phyloP scores from a whole-genome alignment of 2,888 invertebrate genomes.

The Spodoptera littoralis region DNA sequence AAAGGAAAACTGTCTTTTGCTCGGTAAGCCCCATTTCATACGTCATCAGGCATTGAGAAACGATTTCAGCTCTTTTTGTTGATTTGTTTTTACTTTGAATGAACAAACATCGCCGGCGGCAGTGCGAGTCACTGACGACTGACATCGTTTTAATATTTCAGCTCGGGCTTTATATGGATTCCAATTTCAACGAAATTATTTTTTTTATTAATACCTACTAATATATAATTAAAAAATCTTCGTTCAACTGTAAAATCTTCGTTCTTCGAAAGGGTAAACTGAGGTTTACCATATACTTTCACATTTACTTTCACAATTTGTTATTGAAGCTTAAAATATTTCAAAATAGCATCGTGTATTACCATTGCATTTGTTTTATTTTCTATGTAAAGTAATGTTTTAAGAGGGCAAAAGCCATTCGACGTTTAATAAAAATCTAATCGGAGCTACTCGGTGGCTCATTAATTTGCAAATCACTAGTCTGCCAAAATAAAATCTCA shows the following conservation, averaged over 20 bases:
- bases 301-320: no score
- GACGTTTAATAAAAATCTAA: no score
- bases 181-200: slow-evolving; percentile 21
- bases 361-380: no score
- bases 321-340: no score
- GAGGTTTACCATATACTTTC: no score
- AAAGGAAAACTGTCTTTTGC: slow-evolving; percentile 57
- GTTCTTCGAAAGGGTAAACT: no score
- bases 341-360: no score
- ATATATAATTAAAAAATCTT: no score
- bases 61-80: slow-evolving; percentile 37
- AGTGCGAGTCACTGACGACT: slow-evolving; percentile 23
- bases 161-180: slow-evolving; percentile 26
- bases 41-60: slow-evolving; percentile 47
- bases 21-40: slow-evolving; percentile 52
- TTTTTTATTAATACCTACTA: slow-evolving; percentile 19
- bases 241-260: no score
- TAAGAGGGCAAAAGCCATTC: no score
- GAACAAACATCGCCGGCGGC: slow-evolving; percentile 15
- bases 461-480: slow-evolving; percentile 20
- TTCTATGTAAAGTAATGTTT: no score
- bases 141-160: slow-evolving; percentile 24
- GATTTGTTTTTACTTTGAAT: slow-evolving; percentile 40
- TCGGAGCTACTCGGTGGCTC: not conserved
- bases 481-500: slow-evolving; percentile 2